A percentile compares a stretch with the other conserved stretches of the same genome.
phyloP scores from a whole-genome alignment of 2,797 vertebrate genomes.

The Lates japonicus region DNA sequence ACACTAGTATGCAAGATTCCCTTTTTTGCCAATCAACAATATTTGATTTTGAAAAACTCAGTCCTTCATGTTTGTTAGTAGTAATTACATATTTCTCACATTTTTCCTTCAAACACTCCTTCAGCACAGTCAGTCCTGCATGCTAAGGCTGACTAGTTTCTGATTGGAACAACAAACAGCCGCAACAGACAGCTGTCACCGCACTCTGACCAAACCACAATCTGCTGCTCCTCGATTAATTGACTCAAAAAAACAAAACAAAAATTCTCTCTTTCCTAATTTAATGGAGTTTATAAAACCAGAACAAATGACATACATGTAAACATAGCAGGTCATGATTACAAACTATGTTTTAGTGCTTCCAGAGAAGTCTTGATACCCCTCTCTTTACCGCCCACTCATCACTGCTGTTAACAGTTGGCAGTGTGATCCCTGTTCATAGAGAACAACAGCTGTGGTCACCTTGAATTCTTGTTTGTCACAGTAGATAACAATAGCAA shows the following conservation, averaged over 20 bases:
- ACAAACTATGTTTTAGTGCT: not conserved
- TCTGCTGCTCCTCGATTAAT: not conserved
- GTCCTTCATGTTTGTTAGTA: slow-evolving; percentile 10
- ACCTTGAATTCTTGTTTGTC: not conserved
- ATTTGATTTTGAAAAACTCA: slow-evolving; percentile 8
- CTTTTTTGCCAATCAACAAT: slow-evolving; percentile 9
- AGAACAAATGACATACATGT: not conserved
- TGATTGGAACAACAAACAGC: slow-evolving; percentile 39
- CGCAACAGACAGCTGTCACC: not conserved
- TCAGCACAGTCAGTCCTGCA: slow-evolving; percentile 8
- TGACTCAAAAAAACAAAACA: too few species aligned
- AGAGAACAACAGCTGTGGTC: slow-evolving; percentile 3
- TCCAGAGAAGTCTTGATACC: not conserved
- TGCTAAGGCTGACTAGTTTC: slow-evolving; percentile 20
- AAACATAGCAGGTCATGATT: slow-evolving; percentile 1
- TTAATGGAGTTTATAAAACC: slow-evolving; percentile 1
- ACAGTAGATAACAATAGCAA: not conserved
- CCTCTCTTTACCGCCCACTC: not conserved
- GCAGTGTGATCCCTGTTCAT: not conserved
- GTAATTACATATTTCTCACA: not conserved
- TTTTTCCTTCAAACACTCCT: slow-evolving; percentile 12
- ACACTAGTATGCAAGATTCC: not conserved
- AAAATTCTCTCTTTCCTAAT: not conserved
- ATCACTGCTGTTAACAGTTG: not conserved
- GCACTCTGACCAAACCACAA: not conserved